phyloP scores from a whole-genome alignment of 2,113 vertebrate genomes.

The Alethe diademata region DNA sequence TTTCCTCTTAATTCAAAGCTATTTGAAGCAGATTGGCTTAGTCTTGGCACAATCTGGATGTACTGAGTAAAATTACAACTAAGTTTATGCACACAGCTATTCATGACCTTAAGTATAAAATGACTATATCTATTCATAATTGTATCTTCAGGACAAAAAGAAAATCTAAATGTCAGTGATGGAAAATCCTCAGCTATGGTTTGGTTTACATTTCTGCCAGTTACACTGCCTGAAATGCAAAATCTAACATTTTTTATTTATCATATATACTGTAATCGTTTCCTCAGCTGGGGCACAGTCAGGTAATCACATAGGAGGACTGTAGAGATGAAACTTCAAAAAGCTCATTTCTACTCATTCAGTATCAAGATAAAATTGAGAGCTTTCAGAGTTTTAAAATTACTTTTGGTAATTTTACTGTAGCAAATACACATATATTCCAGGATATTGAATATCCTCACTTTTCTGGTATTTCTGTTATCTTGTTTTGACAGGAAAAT shows the following conservation, averaged over 20 bases:
- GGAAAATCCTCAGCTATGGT: not conserved
- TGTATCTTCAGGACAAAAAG: not conserved
- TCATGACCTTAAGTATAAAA: not conserved
- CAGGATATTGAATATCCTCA: not conserved
- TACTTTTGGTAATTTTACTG: not conserved
- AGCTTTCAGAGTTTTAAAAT: not conserved
- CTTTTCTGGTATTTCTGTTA: not conserved
- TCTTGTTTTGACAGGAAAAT: not conserved
- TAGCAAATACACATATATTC: not conserved
- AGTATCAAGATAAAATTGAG: not conserved
- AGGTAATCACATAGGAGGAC: not conserved
- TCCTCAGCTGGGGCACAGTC: not conserved
- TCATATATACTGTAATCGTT: not conserved
- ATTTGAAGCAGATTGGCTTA: slow-evolving; percentile 5
- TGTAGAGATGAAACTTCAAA: not conserved
- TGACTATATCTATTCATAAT: not conserved
- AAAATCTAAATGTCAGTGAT: not conserved
- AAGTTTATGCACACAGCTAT: not conserved
- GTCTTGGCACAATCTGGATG: not conserved
- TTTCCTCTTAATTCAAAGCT: not conserved
- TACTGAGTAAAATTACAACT: not conserved
- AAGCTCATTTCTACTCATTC: not conserved
- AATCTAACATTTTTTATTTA: not conserved
- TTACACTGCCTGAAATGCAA: not conserved
- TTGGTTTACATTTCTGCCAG: not conserved